Conservation (phyloP, 2,113 vertebrate species). For the Eleginops maclovinus region DNA sequence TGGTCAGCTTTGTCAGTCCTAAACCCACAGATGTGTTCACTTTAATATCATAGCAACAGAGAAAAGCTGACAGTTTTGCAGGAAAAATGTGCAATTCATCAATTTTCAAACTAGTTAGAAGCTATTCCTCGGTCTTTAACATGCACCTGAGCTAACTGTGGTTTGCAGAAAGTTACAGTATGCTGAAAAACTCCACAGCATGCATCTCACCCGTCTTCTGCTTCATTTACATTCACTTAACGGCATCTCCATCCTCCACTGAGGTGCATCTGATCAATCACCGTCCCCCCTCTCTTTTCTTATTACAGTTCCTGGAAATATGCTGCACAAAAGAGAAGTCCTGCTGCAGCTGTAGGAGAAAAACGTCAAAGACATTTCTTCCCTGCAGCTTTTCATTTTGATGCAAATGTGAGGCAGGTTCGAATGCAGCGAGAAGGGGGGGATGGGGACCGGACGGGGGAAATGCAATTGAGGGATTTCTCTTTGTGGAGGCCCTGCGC, state of each 20-base stretch:
- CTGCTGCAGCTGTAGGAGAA: neutral
- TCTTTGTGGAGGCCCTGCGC: constrained; percentile 73
- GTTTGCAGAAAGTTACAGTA: neutral
- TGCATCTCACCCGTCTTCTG: constrained; percentile 6
- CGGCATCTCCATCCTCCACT: constrained; percentile 9
- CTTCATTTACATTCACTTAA: constrained; percentile 20
- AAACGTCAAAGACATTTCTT: constrained; percentile 31
- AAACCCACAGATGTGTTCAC: too few species aligned
- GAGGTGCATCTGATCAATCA: neutral
- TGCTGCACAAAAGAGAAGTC: constrained; percentile 19
- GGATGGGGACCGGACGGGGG: constrained; percentile 28
- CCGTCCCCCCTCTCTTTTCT: neutral
- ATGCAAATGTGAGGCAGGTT: constrained; percentile 73
- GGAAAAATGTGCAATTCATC: too few species aligned
- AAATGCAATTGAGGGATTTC: constrained; percentile 71
- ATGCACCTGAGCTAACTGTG: too few species aligned
- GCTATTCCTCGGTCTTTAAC: too few species aligned
- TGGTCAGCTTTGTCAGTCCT: too few species aligned
- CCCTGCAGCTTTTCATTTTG: constrained; percentile 62
- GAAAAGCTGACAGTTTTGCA: too few species aligned
- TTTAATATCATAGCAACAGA: too few species aligned
- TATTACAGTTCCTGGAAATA: constrained; percentile 13
- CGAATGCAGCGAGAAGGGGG: constrained; percentile 6
- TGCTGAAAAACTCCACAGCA: neutral
- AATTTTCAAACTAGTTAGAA: too few species aligned